Evolutionary conservation across 92 coral and sea anemone species (phyloP).

Genomic region (Desmophyllum pertusum): DNA sequence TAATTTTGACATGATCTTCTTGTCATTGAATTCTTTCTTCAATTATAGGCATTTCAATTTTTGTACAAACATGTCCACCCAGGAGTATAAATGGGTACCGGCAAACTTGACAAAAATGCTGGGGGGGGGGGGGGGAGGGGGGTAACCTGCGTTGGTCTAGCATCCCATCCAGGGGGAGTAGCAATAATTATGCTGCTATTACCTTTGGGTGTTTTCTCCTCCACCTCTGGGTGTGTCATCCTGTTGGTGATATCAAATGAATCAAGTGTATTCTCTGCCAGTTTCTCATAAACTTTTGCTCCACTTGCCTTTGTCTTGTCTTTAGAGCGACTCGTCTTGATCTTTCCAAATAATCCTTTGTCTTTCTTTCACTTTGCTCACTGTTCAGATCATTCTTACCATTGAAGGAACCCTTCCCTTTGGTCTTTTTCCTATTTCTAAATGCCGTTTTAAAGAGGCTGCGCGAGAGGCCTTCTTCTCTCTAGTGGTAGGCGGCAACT

Average conservation of each 20-base stretch:
- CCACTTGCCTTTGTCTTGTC: conserved; percentile 55
- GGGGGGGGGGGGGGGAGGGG: too few species aligned
- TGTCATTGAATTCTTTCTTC: too few species aligned
- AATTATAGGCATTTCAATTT: too few species aligned
- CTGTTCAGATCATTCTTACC: background rate
- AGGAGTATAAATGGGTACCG: too few species aligned
- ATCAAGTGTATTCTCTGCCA: conserved; percentile 62
- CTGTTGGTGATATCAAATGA: conserved; percentile 55
- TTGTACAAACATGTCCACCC: too few species aligned
- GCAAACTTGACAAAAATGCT: too few species aligned
- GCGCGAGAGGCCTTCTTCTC: conserved; percentile 29
- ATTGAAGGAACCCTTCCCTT: conserved; percentile 31
- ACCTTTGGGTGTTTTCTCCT: conserved; percentile 96
- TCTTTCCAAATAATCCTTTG: conserved; percentile 40
- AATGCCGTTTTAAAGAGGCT: conserved; percentile 32
- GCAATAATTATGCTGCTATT: too few species aligned
- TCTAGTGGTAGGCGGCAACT: background rate
- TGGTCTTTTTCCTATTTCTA: conserved; percentile 20
- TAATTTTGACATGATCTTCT: too few species aligned
- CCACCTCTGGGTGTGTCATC: conserved; percentile 64
- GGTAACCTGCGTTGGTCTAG: too few species aligned
- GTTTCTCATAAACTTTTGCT: conserved; percentile 56
- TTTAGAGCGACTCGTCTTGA: conserved; percentile 2
- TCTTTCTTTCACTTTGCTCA: conserved; percentile 42
- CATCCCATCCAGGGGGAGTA: too few species aligned